Base-by-base conservation (phyloP, 2,113 vertebrate species). In the Fukomys damarensis region DNA sequence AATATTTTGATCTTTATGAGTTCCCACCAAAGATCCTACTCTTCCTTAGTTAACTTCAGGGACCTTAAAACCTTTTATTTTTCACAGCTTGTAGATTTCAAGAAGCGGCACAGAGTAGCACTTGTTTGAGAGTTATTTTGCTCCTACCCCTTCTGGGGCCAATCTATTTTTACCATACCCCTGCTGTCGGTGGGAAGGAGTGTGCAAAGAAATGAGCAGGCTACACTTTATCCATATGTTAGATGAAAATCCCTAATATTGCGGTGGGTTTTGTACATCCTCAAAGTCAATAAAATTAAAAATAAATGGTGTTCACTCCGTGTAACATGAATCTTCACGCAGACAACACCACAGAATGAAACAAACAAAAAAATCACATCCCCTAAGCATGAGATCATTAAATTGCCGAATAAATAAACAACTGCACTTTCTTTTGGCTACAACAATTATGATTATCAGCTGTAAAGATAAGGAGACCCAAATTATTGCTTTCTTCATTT, bases 401-500 rank as follows among this genome's bases (percentile, higher is more conserved):
- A 95, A 83, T 74, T 70, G 20, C 2, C 58, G 16, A 89, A 66
- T 68, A 35, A 92, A 41, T 35, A 84, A 94, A 61, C 8, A 94
- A 61, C 4, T 46, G 3, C 2, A 43, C 7, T 46, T 77, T 92
- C 35, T 93, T 10, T 91, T 66, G 87, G 46, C 58, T 63, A 26
- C 3, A 17, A 66, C 32, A 20, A 93, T n/a, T 76, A 56, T 86
- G 94, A 38, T 38, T 38, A 32, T n/a, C 12, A 88, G 3, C 54
- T 80, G 9, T 74, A 88, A 95, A 84, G 58, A 56, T 86, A 70
- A 95, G 91, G 80, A 86, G 20, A 3, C 0, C 4, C 16, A 97
- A 90, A 89, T 74, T 59, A 82, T 68, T 63, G 24, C 3, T 74
- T 82, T 95, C 54, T 85, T 59, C 35, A 63, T 54, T 96, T 96